Conservation (phyloP, 2,113 vertebrate genomes). For the Dasyornis broadbenti region DNA sequence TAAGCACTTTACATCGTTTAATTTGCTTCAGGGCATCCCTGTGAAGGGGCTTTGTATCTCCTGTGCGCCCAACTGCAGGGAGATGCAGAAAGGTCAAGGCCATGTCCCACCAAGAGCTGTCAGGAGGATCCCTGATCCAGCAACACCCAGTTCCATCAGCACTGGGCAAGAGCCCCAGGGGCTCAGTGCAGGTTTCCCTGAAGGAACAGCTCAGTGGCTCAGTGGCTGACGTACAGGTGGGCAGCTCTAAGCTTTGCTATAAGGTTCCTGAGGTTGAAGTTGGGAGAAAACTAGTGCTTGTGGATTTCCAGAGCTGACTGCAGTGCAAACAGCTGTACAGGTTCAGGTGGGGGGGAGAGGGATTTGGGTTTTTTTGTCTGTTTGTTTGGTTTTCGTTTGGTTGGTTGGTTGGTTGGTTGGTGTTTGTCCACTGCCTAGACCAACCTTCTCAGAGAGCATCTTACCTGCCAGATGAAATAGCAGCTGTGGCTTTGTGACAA, state of each 20-base stretch:
- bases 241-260: background rate
- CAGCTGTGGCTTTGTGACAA: background rate
- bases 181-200: rapidly evolving
- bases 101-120: rapidly evolving
- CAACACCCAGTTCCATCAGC: background rate
- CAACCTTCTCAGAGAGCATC: background rate
- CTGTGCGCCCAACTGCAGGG: rapidly evolving
- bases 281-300: background rate
- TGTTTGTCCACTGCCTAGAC: background rate
- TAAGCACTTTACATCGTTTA: background rate
- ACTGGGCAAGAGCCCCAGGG: rapidly evolving
- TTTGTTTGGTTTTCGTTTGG: background rate
- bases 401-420: no score
- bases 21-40: background rate
- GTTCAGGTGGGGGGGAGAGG: background rate
- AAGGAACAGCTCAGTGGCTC: background rate
- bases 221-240: background rate
- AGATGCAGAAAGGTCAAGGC: background rate
- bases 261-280: background rate
- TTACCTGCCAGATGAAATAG: background rate
- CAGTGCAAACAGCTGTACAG: background rate
- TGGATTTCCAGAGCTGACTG: background rate
- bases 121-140: background rate
- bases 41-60: rapidly evolving
- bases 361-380: background rate